Conservation (phyloP, 2,797 vertebrate species). For the Amazona ochrocephala region DNA sequence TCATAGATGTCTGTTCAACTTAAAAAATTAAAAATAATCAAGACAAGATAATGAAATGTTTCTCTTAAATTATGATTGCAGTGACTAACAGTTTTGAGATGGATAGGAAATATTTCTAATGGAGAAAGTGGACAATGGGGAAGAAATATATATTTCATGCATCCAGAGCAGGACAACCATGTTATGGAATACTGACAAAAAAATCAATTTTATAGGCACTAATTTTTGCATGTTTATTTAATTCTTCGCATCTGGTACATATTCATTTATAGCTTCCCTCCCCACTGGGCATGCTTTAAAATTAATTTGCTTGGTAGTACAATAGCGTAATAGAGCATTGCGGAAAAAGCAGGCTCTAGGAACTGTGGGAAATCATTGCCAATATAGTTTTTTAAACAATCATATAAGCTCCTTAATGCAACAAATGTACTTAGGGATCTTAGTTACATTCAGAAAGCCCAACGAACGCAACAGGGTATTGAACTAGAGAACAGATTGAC, state of each 20-base stretch:
- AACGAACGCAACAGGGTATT: neutral
- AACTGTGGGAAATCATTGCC: neutral
- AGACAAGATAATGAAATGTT: neutral
- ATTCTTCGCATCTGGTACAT: neutral
- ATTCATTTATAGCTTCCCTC: neutral
- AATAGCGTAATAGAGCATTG: fast-evolving
- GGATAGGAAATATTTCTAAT: neutral
- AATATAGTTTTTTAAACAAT: neutral
- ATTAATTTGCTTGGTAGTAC: neutral
- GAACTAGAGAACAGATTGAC: neutral
- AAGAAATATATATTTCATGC: neutral
- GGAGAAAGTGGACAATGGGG: neutral
- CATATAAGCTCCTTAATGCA: neutral
- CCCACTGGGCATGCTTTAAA: neutral
- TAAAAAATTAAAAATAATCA: neutral
- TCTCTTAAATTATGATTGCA: neutral
- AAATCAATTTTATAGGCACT: fast-evolving
- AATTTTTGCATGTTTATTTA: fast-evolving
- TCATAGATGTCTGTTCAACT: neutral
- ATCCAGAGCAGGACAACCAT: neutral
- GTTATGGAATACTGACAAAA: neutral
- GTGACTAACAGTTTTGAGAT: neutral
- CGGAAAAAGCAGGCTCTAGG: neutral
- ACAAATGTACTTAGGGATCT: neutral
- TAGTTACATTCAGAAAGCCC: neutral